These are phyloP conservation scores for Villa cingulata DNA, from an alignment of 2,888 invertebrate species.

Conservation along the genomic window DNA sequence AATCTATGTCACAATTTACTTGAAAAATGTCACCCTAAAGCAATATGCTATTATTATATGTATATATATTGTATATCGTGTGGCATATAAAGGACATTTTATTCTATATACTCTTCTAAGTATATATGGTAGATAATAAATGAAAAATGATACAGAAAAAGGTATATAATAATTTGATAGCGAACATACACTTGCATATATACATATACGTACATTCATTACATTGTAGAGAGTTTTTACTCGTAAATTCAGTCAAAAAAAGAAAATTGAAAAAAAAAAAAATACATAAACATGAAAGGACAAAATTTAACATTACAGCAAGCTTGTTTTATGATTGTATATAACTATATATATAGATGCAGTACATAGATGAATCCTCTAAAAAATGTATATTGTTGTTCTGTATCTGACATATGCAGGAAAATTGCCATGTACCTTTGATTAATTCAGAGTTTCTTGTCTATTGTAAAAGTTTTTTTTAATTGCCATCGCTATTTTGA, in stretches of 20 bases:
- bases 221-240: background rate
- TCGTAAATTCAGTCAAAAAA: no score
- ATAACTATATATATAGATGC: background rate
- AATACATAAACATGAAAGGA: background rate
- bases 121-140: no score
- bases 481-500: no score
- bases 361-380: background rate
- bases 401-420: background rate
- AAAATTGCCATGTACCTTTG: background rate
- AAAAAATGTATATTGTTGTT: background rate
- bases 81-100: background rate
- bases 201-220: background rate
- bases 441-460: background rate
- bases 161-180: no score
- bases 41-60: slow-evolving; percentile 4
- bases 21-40: slow-evolving; percentile 10
- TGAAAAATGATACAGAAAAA: no score
- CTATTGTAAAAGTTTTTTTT: no score
- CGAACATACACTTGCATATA: no score
- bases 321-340: background rate
- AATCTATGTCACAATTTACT: slow-evolving; percentile 9
- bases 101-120: no score
- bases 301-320: background rate
- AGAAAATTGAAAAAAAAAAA: background rate
- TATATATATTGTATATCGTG: slow-evolving; percentile 8